These are phyloP conservation scores for Pao palembangensis DNA, from an alignment of 2,113 vertebrate species.

Conservation along the genomic window DNA sequence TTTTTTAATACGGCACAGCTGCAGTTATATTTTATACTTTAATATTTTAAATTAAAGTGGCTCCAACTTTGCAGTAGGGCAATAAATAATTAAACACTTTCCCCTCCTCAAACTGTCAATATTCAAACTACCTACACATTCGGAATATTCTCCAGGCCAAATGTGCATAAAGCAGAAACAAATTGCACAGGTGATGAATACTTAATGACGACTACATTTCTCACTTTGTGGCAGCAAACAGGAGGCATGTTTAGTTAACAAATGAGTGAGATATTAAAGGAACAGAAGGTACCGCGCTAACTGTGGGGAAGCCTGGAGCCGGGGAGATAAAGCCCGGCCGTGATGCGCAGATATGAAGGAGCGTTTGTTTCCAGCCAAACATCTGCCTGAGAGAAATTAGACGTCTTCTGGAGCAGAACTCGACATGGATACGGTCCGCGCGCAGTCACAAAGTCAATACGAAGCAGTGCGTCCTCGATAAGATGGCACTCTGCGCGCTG, in stretches of 20 bases:
- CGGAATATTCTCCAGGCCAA: slow-evolving; percentile 47
- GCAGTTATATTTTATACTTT: background rate
- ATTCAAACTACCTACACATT: slow-evolving; percentile 35
- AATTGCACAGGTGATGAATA: slow-evolving; percentile 64
- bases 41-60: slow-evolving; percentile 7
- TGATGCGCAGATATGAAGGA: slow-evolving; percentile 52
- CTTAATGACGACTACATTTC: slow-evolving; percentile 67
- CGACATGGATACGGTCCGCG: slow-evolving; percentile 38
- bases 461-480: slow-evolving; percentile 35
- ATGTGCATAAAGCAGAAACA: slow-evolving; percentile 56
- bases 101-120: slow-evolving; percentile 41
- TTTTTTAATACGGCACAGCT: slow-evolving; percentile 1
- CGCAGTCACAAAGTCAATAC: slow-evolving; percentile 26
- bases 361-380: slow-evolving; percentile 41
- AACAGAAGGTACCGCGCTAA: slow-evolving; percentile 43
- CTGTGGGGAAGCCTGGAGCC: slow-evolving; percentile 66
- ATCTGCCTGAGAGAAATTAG: slow-evolving; percentile 39
- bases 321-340: slow-evolving; percentile 61
- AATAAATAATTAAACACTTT: slow-evolving; percentile 33
- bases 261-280: slow-evolving; percentile 53
- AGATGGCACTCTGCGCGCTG: slow-evolving; percentile 5
- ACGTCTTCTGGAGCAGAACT: slow-evolving; percentile 49
- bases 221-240: slow-evolving; percentile 64
- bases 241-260: slow-evolving; percentile 66
- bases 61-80: slow-evolving; percentile 8